These are phyloP conservation scores for Aethes cnicana DNA, from an alignment of 2,888 invertebrate genomes.

Conservation along the genomic window DNA sequence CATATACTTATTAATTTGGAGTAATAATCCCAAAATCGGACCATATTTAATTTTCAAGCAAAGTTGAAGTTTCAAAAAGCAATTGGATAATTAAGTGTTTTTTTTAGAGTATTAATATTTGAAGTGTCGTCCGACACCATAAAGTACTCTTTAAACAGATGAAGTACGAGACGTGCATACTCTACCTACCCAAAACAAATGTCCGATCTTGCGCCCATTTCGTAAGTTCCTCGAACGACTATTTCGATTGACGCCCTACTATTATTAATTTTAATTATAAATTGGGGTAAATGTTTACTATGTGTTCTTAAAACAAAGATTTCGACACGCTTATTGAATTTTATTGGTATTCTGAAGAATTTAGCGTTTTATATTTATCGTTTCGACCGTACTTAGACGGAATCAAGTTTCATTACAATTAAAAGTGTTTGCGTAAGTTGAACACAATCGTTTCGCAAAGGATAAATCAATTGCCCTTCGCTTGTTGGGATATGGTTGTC, in stretches of 20 bases:
- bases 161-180: constrained; percentile 40
- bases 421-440: constrained; percentile 68
- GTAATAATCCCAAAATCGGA: too few relatives aligned
- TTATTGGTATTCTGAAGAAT: constrained; percentile 44
- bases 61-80: too few relatives aligned
- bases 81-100: neutral
- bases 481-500: constrained; percentile 48
- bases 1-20: too few relatives aligned
- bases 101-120: neutral
- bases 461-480: constrained; percentile 41
- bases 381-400: constrained; percentile 62
- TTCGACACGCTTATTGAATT: constrained; percentile 37
- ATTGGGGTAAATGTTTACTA: constrained; percentile 43
- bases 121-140: constrained; percentile 11
- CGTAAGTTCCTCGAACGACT: constrained; percentile 78
- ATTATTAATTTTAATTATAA: constrained; percentile 43
- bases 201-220: constrained; percentile 82
- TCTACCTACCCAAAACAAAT: constrained; percentile 70
- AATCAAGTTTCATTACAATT: constrained; percentile 78
- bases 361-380: constrained; percentile 54
- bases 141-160: constrained; percentile 45
- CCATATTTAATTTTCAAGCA: too few relatives aligned
- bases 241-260: constrained; percentile 68
- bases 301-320: constrained; percentile 37
- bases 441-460: constrained; percentile 42